A percentile compares a stretch with the other conserved stretches of the same genome.
These are phyloP conservation scores for Lithophane leautieri DNA, from an alignment of 2,888 invertebrate genomes.

Conservation along the genomic window DNA sequence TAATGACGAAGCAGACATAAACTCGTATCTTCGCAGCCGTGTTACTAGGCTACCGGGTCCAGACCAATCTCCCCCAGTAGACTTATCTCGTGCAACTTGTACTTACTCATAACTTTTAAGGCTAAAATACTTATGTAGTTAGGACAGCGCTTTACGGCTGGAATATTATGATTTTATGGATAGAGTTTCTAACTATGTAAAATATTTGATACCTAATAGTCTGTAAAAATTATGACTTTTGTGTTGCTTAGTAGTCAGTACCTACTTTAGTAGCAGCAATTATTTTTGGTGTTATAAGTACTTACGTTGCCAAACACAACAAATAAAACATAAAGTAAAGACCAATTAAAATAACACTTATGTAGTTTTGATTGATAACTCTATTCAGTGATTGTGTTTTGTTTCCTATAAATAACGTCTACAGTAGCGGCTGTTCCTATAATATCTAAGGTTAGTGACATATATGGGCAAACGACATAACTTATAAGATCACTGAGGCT, in stretches of 20 bases:
- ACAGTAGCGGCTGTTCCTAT: conserved; percentile 7
- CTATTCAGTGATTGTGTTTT: conserved; percentile 28
- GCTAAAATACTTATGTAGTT: conserved; percentile 27
- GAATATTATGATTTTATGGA: conserved; percentile 18
- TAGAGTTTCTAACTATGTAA: not conserved
- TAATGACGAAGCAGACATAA: not conserved
- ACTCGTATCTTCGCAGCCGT: conserved; percentile 12
- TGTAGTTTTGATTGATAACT: conserved; percentile 17
- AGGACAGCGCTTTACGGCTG: not conserved
- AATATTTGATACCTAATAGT: not conserved
- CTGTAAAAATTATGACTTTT: not conserved
- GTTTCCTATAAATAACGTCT: conserved; percentile 38
- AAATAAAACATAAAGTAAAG: conserved; percentile 6
- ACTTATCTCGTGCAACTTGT: conserved; percentile 33
- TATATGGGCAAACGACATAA: conserved; percentile 15
- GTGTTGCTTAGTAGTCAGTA: not conserved
- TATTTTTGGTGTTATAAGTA: not conserved
- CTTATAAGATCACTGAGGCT: not conserved
- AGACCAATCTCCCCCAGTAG: conserved; percentile 36
- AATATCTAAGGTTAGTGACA: conserved; percentile 28
- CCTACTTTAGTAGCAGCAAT: not conserved
- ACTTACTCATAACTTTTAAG: conserved; percentile 27
- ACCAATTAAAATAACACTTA: conserved; percentile 15
- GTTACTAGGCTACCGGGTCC: conserved; percentile 24
- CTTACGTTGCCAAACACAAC: not conserved